phyloP scores from a whole-genome alignment of 2,113 vertebrate species.

The Cochlearius cochlearius region DNA sequence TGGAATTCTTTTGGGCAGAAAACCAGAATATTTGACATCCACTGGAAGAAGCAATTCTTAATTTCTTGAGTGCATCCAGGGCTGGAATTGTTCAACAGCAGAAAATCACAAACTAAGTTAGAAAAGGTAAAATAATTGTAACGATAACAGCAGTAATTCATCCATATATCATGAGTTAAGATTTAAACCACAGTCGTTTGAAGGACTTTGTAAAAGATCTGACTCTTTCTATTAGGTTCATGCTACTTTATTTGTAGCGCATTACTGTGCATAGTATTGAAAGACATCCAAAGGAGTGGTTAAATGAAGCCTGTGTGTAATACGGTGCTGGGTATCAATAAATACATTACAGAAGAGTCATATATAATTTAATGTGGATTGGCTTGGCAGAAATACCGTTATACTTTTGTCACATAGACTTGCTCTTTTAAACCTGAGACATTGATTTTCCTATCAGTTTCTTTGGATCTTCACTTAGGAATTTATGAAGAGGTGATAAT shows the following conservation, averaged over 20 bases:
- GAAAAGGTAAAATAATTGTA: background rate
- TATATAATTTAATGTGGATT: background rate
- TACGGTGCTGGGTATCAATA: background rate
- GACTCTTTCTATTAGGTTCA: background rate
- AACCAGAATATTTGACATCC: background rate
- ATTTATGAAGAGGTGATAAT: background rate
- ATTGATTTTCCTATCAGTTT: background rate
- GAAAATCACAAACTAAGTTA: background rate
- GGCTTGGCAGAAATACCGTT: accelerated
- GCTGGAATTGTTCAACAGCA: background rate
- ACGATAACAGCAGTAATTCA: background rate
- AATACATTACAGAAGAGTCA: background rate
- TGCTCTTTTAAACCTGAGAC: background rate
- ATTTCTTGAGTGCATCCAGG: background rate
- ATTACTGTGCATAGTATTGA: background rate
- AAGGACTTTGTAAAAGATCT: background rate
- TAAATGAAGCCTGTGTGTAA: background rate
- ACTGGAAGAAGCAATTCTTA: background rate
- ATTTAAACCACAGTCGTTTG: background rate
- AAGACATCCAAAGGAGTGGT: background rate
- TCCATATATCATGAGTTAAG: background rate
- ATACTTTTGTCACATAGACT: background rate
- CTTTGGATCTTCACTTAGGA: background rate
- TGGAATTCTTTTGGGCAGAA: background rate
- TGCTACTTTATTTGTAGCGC: background rate